These are phyloP conservation scores for Drosophila biarmipes DNA, from an alignment of 1,140 invertebrate genomes.

Conservation along the genomic window DNA sequence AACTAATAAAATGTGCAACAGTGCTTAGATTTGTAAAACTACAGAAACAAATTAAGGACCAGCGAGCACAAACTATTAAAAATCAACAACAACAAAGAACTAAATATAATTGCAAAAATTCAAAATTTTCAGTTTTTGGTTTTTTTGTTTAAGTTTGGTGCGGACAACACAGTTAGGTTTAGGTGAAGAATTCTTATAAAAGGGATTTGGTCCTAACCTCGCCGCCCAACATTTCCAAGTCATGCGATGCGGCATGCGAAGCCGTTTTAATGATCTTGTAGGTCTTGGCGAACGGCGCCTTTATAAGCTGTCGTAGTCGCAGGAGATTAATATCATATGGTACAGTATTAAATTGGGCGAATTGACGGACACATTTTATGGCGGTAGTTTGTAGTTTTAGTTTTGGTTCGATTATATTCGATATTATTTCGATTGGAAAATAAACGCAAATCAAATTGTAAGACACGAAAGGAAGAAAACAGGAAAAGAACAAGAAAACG, in stretches of 20 bases:
- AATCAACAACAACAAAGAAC: slow-evolving; percentile 30
- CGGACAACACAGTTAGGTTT: slow-evolving; percentile 72
- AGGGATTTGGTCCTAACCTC: slow-evolving; percentile 85
- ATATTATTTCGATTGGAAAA: slow-evolving; percentile 41
- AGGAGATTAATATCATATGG: slow-evolving; percentile 53
- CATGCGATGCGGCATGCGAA: slow-evolving; percentile 90
- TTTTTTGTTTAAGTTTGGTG: slow-evolving; percentile 49
- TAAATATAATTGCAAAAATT: slow-evolving; percentile 41
- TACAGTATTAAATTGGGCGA: slow-evolving; percentile 21
- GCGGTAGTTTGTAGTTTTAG: slow-evolving; percentile 18
- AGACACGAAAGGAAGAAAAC: slow-evolving; percentile 51
- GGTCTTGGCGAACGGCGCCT: slow-evolving; percentile 97
- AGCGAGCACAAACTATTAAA: slow-evolving; percentile 60
- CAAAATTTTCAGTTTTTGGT: slow-evolving; percentile 67
- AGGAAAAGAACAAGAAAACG: slow-evolving; percentile 67
- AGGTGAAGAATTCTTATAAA: slow-evolving; percentile 74
- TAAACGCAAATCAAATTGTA: slow-evolving; percentile 62
- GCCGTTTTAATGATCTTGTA: slow-evolving; percentile 96
- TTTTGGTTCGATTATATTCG: slow-evolving; percentile 17
- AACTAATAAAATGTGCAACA: slow-evolving; percentile 53
- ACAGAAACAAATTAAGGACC: slow-evolving; percentile 41
- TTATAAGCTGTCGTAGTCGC: slow-evolving; percentile 90
- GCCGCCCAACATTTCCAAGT: slow-evolving; percentile 87
- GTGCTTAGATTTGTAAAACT: slow-evolving; percentile 43
- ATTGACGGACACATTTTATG: slow-evolving; percentile 12